A percentile compares a stretch with the other conserved stretches of the same genome.
Evolutionary conservation across 2,113 vertebrate species (phyloP).

Genomic region (Heloderma charlesbogerti): DNA sequence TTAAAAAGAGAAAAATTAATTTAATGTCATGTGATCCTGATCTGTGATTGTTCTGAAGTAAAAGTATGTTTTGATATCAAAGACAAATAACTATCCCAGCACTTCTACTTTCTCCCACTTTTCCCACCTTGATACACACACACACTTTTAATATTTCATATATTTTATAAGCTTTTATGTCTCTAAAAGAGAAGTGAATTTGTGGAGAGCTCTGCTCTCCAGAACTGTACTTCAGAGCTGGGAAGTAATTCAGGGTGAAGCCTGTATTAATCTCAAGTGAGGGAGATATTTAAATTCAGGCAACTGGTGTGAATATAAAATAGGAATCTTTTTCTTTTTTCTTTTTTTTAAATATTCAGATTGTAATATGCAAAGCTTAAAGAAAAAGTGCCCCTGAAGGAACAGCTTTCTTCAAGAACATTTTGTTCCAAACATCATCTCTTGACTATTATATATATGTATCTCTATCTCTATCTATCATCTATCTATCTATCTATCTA

Average conservation of each 20-base stretch:
- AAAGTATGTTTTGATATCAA: conserved; percentile 66
- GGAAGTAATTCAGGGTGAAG: conserved; percentile 80
- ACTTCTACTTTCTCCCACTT: conserved; percentile 49
- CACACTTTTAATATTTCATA: conserved; percentile 75
- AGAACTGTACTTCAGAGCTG: conserved; percentile 77
- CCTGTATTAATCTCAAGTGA: conserved; percentile 79
- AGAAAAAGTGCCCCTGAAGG: conserved; percentile 71
- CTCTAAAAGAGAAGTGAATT: conserved; percentile 79
- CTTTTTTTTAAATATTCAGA: conserved; percentile 76
- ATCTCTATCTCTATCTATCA: conserved; percentile 47
- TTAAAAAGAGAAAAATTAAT: conserved; percentile 17
- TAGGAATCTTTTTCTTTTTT: conserved; percentile 73
- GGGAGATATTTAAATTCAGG: conserved; percentile 77
- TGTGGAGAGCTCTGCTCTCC: conserved; percentile 75
- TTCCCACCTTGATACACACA: conserved; percentile 50
- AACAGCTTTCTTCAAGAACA: conserved; percentile 72
- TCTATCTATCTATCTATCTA: no score
- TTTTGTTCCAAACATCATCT: conserved; percentile 72
- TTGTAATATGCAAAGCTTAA: conserved; percentile 78
- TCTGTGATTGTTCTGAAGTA: conserved; percentile 1
- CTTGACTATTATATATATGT: conserved; percentile 61
- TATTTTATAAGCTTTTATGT: conserved; percentile 76
- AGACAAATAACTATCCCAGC: conserved; percentile 51
- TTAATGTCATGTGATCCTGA: conserved; percentile 27
- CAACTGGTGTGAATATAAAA: conserved; percentile 77